Evolutionary conservation across 2,888 invertebrate genomes (phyloP).

Genomic region (Flexamia atlantica): DNA sequence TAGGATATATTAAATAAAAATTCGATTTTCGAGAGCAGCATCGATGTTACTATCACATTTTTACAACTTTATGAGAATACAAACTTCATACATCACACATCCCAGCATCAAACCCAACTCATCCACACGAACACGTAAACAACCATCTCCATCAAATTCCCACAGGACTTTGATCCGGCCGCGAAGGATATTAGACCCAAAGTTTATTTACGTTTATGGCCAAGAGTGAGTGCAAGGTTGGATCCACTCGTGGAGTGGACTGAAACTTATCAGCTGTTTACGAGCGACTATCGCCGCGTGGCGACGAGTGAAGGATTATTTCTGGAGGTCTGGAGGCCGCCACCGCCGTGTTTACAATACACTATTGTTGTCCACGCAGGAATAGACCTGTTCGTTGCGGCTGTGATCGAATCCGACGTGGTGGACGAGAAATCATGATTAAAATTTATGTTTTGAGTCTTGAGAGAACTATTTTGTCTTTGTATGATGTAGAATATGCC

Average conservation of each 20-base stretch:
- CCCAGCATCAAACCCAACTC: not conserved
- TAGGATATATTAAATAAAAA: too few relatives aligned
- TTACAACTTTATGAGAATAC: too few relatives aligned
- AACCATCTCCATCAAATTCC: not conserved
- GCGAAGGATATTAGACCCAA: not conserved
- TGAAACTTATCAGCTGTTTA: slow-evolving; percentile 18
- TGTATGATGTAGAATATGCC: too few relatives aligned
- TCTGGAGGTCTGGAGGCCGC: not conserved
- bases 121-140: too few relatives aligned
- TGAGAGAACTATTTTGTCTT: too few relatives aligned
- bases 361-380: slow-evolving; percentile 10
- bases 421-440: not conserved
- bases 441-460: too few relatives aligned
- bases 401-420: not conserved
- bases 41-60: too few relatives aligned
- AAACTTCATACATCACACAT: too few relatives aligned
- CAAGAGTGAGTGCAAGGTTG: not conserved
- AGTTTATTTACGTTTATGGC: slow-evolving; percentile 11
- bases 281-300: not conserved
- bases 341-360: slow-evolving; percentile 4
- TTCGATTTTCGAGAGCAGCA: too few relatives aligned
- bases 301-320: slow-evolving; percentile 8
- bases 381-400: not conserved
- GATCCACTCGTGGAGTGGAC: slow-evolving; percentile 8
- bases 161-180: not conserved